Base-by-base conservation (phyloP, 1,140 invertebrate species). In the Archivesica marissinica region DNA sequence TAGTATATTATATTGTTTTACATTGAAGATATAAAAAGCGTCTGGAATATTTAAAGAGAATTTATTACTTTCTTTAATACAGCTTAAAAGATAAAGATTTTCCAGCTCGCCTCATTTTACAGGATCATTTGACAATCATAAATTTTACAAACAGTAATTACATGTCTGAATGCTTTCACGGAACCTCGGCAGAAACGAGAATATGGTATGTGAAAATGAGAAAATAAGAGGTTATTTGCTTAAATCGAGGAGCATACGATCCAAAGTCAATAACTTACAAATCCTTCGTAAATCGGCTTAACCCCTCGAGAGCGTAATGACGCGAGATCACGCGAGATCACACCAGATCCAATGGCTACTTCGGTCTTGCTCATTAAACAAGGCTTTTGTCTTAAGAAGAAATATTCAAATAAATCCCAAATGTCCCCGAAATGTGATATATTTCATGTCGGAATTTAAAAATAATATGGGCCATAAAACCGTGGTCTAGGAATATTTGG, bases 221-320 rank as follows among this genome's bases (percentile, higher is more conserved):
- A 83, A 83, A 75, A 83, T 83, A 83, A 83, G 80, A 83, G 80
- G 66, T 56, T 83, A 74, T 83, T 83, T 72, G 68, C 75, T 83
- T 75, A 47, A 83, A 83, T 75, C 33, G 23, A 33, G 17, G 35
- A 33, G 17, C 52, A 83, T 75, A 83, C 66, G 52, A 83, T 83
- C 80, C 11, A n/a, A 39, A 41, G 54, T 83, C 56, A 72, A 64
- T 83, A 74, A 23, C 23, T 23, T 17, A 56, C 50, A 74, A 83
- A 83, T 83, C 68, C 80, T 39, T n/a, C 33, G 28, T 56, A 75
- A 74, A 72, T 83, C 80, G 80, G 80, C 70, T 83, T 75, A 83
- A 83, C 80, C 80, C 80, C 54, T 23, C 7, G 80, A 75, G 80
- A 74, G 23, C 38, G 52, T 78, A 61, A 78, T 78, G 76, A 75